Conservation (phyloP, 2,113 vertebrate genomes). For the Lamprologus tigripictilis region DNA sequence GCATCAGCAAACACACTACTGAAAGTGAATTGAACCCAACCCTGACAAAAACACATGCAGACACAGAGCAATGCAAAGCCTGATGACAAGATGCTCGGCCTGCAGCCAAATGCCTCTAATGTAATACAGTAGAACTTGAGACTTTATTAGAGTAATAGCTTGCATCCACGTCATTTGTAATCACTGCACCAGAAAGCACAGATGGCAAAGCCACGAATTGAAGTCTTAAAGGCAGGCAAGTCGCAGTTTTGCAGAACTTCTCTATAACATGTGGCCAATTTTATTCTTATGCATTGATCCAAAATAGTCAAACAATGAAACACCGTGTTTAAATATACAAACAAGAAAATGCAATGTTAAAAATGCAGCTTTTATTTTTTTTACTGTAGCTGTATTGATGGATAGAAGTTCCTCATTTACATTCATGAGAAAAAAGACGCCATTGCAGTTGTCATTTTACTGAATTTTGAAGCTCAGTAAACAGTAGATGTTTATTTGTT, state of each 20-base stretch:
- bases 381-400: not conserved
- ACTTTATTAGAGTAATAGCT: slow-evolving; percentile 33
- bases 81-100: slow-evolving; percentile 19
- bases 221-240: not conserved
- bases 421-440: not conserved
- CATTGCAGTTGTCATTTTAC: not conserved
- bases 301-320: not conserved
- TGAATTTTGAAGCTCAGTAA: not conserved
- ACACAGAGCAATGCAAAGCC: not conserved
- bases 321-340: not conserved
- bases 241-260: not conserved
- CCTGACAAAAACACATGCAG: slow-evolving; percentile 11
- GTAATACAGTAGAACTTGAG: slow-evolving; percentile 21
- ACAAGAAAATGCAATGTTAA: not conserved
- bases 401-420: not conserved
- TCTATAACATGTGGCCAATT: not conserved
- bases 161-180: slow-evolving; percentile 18
- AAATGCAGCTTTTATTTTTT: not conserved
- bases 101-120: slow-evolving; percentile 24
- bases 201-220: not conserved
- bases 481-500: not conserved
- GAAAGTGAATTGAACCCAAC: slow-evolving; percentile 42
- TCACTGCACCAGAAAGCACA: slow-evolving; percentile 6
- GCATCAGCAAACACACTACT: slow-evolving; percentile 55
- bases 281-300: not conserved